Evolutionary conservation across 2,113 vertebrate species (phyloP).

Genomic region (Oenanthe oenanthe): DNA sequence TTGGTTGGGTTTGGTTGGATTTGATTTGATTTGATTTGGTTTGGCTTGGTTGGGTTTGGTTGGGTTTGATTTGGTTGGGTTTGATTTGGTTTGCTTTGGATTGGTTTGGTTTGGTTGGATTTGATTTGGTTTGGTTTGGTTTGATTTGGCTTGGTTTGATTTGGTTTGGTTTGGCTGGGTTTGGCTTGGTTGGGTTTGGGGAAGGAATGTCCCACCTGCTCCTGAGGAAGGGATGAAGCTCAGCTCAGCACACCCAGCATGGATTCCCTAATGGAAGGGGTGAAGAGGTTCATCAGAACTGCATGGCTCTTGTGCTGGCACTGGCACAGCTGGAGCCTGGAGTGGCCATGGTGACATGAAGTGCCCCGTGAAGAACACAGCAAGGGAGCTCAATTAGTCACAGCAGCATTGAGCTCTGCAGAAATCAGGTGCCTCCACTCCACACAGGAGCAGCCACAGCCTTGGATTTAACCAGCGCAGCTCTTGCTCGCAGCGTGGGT

Average conservation of each 20-base stretch:
- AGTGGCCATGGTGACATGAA: accelerated
- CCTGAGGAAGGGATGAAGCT: neutral
- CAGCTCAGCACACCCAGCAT: neutral
- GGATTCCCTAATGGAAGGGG: accelerated
- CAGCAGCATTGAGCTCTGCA: neutral
- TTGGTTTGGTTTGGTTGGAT: no score
- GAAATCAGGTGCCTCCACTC: neutral
- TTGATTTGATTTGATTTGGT: no score
- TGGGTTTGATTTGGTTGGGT: no score
- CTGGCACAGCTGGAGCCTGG: neutral
- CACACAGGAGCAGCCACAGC: neutral
- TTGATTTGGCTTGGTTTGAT: no score
- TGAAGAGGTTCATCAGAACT: accelerated
- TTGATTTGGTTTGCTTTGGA: no score
- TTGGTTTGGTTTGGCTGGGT: no score
- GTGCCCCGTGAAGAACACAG: neutral
- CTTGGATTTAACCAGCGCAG: neutral
- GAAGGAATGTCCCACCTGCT: neutral
- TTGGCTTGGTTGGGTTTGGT: neutral
- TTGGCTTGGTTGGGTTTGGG: no score
- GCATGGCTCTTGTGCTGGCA: accelerated
- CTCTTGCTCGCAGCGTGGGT: accelerated
- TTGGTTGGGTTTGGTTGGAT: no score
- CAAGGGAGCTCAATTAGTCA: neutral
- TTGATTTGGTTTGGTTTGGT: no score